Evolutionary conservation across 92 coral and sea anemone species (phyloP).

Genomic region (Epizoanthus scotinus): DNA sequence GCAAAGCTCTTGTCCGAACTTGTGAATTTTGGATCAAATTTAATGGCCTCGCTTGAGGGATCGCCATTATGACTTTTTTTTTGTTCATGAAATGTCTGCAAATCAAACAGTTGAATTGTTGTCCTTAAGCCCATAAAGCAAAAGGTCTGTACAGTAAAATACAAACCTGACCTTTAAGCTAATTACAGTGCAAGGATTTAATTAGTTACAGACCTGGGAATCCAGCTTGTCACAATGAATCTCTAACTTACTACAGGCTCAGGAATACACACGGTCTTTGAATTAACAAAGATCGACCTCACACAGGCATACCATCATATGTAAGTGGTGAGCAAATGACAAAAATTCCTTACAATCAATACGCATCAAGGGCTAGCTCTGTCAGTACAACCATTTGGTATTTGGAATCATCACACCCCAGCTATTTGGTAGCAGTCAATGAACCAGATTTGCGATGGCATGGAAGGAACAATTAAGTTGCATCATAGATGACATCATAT

Average conservation of each 20-base stretch:
- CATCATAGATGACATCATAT: slow-evolving; percentile 33
- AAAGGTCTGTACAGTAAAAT: too few species aligned
- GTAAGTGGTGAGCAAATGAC: slow-evolving; percentile 52
- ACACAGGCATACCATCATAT: slow-evolving; percentile 58
- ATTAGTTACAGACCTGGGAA: too few species aligned
- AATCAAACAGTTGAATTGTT: slow-evolving; percentile 18
- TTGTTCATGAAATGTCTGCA: slow-evolving; percentile 39
- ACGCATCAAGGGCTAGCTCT: slow-evolving; percentile 54
- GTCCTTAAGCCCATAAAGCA: too few species aligned
- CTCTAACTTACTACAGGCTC: slow-evolving; percentile 23
- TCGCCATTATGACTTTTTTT: too few species aligned
- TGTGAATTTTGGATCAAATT: slow-evolving; percentile 51
- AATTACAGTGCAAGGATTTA: too few species aligned
- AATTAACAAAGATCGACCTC: slow-evolving; percentile 55
- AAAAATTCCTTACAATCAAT: slow-evolving; percentile 45
- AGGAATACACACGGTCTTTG: slow-evolving; percentile 39
- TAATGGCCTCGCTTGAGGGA: slow-evolving; percentile 48
- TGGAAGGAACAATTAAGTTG: slow-evolving; percentile 16
- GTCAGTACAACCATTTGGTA: slow-evolving; percentile 48
- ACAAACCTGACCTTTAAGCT: too few species aligned
- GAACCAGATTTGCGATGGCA: slow-evolving; percentile 58
- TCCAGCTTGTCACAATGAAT: slow-evolving; percentile 46
- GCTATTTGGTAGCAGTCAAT: slow-evolving; percentile 69
- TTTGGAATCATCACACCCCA: slow-evolving; percentile 60
- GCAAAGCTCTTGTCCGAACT: slow-evolving; percentile 44